These are phyloP conservation scores for Gallirallus australis DNA, from an alignment of 2,797 vertebrate species.

Conservation along the genomic window DNA sequence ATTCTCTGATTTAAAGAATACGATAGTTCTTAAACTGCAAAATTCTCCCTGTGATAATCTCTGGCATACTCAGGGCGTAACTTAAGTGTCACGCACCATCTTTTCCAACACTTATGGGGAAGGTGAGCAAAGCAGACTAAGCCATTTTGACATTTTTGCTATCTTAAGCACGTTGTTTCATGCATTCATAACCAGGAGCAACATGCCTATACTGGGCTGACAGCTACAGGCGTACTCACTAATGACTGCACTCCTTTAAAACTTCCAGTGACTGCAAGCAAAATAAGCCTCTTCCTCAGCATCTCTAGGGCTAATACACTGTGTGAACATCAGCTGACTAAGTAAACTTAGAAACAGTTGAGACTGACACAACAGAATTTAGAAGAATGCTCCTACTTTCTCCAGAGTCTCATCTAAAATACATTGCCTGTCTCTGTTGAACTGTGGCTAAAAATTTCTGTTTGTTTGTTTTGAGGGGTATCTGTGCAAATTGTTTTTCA, in stretches of 20 bases:
- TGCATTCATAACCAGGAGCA: background rate
- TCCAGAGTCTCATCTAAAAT: background rate
- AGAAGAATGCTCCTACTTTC: background rate
- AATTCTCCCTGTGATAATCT: background rate
- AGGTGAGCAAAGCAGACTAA: background rate
- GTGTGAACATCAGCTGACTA: background rate
- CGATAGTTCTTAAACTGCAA: background rate
- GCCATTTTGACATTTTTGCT: background rate
- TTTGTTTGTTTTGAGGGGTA: background rate
- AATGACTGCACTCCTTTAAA: background rate
- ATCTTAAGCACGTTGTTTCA: background rate
- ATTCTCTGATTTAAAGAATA: background rate
- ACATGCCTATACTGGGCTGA: background rate
- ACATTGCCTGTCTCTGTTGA: background rate
- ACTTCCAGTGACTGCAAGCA: background rate
- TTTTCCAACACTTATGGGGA: background rate
- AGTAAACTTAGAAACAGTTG: background rate
- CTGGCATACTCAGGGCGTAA: background rate
- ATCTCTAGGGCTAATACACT: background rate
- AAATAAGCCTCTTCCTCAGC: background rate
- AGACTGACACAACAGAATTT: background rate
- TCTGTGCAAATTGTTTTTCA: background rate
- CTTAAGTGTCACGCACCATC: background rate
- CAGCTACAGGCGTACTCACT: background rate
- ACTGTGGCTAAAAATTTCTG: background rate